These are phyloP conservation scores for Epinephelus coioides DNA, from an alignment of 2,797 vertebrate genomes.

Conservation along the genomic window DNA sequence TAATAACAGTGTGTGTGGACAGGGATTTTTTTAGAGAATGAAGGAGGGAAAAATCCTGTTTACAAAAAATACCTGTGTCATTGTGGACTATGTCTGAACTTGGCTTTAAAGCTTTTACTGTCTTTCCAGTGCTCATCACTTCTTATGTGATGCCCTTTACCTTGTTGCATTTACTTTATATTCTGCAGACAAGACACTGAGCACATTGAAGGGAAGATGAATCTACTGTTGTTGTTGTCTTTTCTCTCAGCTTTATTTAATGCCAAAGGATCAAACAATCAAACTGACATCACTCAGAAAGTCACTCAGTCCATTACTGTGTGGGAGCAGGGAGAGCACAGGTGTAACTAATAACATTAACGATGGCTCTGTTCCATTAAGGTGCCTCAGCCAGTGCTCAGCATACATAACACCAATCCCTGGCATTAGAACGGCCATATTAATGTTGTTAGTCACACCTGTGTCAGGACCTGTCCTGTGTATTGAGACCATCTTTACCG, in stretches of 20 bases:
- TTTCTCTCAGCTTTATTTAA: neutral
- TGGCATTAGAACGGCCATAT: neutral
- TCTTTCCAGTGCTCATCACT: neutral
- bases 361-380: neutral
- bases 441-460: neutral
- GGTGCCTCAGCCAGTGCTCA: neutral
- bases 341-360: slow-evolving; percentile 15
- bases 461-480: neutral
- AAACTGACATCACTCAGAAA: neutral
- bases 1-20: too few relatives aligned
- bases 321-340: neutral
- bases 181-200: neutral
- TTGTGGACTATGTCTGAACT: too few relatives aligned
- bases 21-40: too few relatives aligned
- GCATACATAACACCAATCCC: neutral
- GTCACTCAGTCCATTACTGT: neutral
- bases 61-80: too few relatives aligned
- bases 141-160: neutral
- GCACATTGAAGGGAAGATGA: too few relatives aligned
- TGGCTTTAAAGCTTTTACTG: neutral
- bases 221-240: neutral
- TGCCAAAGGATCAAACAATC: slow-evolving; percentile 5
- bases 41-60: too few relatives aligned
- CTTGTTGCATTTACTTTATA: neutral
- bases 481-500: neutral